These are phyloP conservation scores for Pseudochaenichthys georgianus DNA, from an alignment of 2,797 vertebrate species.

Conservation along the genomic window DNA sequence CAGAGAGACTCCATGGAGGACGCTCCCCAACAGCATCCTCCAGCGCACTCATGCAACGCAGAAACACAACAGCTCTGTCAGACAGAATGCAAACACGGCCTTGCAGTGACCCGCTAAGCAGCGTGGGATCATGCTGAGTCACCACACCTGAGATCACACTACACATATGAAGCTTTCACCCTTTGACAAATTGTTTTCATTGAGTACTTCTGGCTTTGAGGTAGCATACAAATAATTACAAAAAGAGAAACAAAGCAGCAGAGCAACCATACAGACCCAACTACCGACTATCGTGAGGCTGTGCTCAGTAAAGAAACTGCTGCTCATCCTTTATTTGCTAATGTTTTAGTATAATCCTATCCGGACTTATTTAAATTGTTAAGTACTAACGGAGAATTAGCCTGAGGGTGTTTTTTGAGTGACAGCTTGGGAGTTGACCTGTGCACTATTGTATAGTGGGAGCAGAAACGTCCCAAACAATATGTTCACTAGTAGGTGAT, in stretches of 20 bases:
- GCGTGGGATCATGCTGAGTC: slow-evolving; percentile 70
- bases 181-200: slow-evolving; percentile 43
- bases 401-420: slow-evolving; percentile 58
- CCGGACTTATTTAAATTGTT: slow-evolving; percentile 43
- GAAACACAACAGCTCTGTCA: slow-evolving; percentile 71
- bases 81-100: slow-evolving; percentile 71
- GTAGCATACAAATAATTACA: not conserved
- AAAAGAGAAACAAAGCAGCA: not conserved
- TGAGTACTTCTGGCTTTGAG: slow-evolving; percentile 12
- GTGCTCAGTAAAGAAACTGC: slow-evolving; percentile 2
- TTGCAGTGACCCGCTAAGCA: slow-evolving; percentile 62
- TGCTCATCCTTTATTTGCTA: slow-evolving; percentile 41
- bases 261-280: slow-evolving; percentile 1
- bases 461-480: slow-evolving; percentile 46
- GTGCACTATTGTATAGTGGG: slow-evolving; percentile 38
- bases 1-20: slow-evolving; percentile 43
- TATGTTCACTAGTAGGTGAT: slow-evolving; percentile 25
- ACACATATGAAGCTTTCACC: slow-evolving; percentile 61
- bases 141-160: slow-evolving; percentile 58
- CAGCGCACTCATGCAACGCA: slow-evolving; percentile 67
- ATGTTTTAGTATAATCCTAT: slow-evolving; percentile 36
- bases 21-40: slow-evolving; percentile 49
- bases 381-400: slow-evolving; percentile 57
- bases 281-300: not conserved
- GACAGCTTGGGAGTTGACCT: slow-evolving; percentile 50